Conservation (phyloP, 35 echinoderm and acorn worm species). For the Hemicentrotus pulcherrimus region DNA sequence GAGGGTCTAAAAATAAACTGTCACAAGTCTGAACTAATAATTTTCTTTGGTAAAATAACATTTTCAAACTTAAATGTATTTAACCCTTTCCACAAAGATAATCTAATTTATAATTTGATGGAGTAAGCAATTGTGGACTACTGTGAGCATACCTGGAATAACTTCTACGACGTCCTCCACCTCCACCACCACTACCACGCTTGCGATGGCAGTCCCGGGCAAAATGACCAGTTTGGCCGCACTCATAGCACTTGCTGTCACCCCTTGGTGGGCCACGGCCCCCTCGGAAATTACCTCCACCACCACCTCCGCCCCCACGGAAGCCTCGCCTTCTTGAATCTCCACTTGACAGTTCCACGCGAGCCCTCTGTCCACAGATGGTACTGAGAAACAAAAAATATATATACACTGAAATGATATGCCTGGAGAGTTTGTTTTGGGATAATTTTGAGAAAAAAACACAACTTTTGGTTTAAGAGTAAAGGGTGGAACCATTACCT, state of each 20-base stretch:
- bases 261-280: slow-evolving; percentile 34
- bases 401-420: too few species aligned
- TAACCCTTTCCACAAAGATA: too few species aligned
- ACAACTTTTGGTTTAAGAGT: too few species aligned
- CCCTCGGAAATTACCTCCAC: background rate
- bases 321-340: slow-evolving; percentile 44
- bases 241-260: slow-evolving; percentile 71
- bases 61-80: too few species aligned
- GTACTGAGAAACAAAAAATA: background rate
- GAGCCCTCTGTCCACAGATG: slow-evolving; percentile 57
- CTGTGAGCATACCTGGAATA: slow-evolving; percentile 22
- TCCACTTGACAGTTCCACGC: slow-evolving; percentile 62
- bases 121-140: too few species aligned
- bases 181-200: background rate
- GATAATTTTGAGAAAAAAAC: too few species aligned
- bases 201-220: slow-evolving; percentile 58
- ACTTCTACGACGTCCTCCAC: background rate
- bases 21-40: too few species aligned
- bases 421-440: too few species aligned
- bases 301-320: slow-evolving; percentile 11
- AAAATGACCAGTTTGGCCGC: slow-evolving; percentile 71
- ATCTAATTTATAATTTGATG: too few species aligned
- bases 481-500: too few species aligned
- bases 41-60: too few species aligned
- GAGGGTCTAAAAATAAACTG: too few species aligned